Evolutionary conservation across 2,888 invertebrate genomes (phyloP).

Genomic region (Tiphia femorata): DNA sequence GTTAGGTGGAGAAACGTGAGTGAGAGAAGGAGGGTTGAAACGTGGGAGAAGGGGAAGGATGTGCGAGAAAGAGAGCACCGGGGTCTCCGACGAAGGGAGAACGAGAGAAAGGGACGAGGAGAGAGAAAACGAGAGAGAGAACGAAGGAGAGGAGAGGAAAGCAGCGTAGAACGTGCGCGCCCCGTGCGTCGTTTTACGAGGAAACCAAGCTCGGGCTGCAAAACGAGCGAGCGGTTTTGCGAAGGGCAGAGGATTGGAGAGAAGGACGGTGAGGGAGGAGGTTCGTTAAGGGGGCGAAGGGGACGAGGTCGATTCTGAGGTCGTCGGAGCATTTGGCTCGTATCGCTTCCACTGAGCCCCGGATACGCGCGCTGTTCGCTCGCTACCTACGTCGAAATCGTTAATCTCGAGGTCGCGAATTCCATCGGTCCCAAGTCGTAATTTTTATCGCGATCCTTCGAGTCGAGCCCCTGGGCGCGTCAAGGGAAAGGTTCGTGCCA

Average conservation of each 20-base stretch:
- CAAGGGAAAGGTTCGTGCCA: too few species aligned
- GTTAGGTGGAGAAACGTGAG: background rate
- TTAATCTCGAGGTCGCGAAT: conserved; percentile 20
- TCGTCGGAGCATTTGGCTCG: conserved; percentile 23
- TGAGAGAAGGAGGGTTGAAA: conserved; percentile 14
- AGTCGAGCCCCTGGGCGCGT: too few species aligned
- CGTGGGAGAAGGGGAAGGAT: background rate
- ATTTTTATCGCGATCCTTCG: too few species aligned
- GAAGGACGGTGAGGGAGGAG: too few species aligned
- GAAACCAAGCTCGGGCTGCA: background rate
- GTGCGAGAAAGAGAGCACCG: too few species aligned
- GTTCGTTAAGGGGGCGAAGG: conserved; percentile 29
- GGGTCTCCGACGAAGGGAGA: too few species aligned
- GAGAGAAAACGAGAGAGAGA: too few species aligned
- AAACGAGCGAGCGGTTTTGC: conserved; percentile 31
- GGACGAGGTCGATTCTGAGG: conserved; percentile 10
- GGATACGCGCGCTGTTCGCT: conserved; percentile 1
- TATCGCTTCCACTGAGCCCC: background rate
- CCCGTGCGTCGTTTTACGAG: conserved; percentile 20
- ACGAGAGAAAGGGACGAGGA: too few species aligned
- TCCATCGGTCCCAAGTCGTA: too few species aligned
- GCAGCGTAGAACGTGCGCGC: too few species aligned
- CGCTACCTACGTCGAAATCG: conserved; percentile 26
- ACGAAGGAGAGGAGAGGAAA: too few species aligned
- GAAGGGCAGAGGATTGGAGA: too few species aligned